A percentile compares a stretch with the other conserved stretches of the same genome.
Conservation (phyloP, 2,888 invertebrate genomes). For the Scaptomyza polygonia region DNA sequence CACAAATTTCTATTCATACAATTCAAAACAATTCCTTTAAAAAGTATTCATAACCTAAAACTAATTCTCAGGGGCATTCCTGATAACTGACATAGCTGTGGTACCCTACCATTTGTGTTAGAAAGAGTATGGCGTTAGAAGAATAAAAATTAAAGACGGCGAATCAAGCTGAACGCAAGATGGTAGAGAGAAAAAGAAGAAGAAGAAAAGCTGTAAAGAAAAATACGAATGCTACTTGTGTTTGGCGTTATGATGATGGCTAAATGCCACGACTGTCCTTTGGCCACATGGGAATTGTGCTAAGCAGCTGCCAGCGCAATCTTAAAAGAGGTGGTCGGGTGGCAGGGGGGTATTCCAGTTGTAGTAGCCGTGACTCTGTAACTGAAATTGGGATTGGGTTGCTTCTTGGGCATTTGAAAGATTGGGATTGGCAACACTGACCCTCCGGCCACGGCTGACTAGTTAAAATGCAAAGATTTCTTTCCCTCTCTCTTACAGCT, state of each 20-base stretch:
- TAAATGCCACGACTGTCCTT: constrained; percentile 73
- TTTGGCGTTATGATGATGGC: constrained; percentile 75
- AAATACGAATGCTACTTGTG: constrained; percentile 43
- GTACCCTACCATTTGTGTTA: neutral
- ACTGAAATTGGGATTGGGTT: neutral
- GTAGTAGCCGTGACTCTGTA: constrained; percentile 6
- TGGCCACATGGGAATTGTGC: constrained; percentile 74
- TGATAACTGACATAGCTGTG: neutral
- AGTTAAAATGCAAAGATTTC: constrained; percentile 78
- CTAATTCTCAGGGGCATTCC: too few relatives aligned
- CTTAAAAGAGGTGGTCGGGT: neutral
- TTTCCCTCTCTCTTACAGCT: neutral
- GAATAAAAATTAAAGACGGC: neutral
- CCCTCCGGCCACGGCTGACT: constrained; percentile 70
- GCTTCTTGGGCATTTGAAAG: constrained; percentile 1
- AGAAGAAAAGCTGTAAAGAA: constrained; percentile 12
- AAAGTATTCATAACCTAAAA: too few relatives aligned
- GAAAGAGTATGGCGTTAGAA: constrained; percentile 13
- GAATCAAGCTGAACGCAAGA: constrained; percentile 8
- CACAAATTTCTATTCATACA: too few relatives aligned
- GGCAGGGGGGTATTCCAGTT: neutral
- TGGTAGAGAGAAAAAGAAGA: constrained; percentile 10
- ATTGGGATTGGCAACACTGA: constrained; percentile 51
- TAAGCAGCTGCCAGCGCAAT: constrained; percentile 46
- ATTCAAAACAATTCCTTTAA: too few relatives aligned